Conservation (phyloP, 2,888 invertebrate species). For the Tortrix viridana region DNA sequence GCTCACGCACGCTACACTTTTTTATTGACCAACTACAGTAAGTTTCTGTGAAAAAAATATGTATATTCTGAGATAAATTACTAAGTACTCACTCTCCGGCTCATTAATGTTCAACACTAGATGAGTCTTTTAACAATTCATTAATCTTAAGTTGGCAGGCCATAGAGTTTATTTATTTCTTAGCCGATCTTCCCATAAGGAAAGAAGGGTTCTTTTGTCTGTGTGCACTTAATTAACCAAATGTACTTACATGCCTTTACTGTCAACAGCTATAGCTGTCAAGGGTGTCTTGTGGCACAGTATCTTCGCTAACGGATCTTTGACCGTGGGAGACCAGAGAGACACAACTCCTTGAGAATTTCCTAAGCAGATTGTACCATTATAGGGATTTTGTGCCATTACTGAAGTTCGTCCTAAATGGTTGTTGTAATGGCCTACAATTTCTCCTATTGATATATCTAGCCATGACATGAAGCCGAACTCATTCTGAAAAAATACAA, state of each 20-base stretch:
- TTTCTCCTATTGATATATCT: conserved; percentile 96
- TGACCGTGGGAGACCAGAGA: conserved; percentile 96
- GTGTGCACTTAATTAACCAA: neutral
- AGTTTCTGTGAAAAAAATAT: too few relatives aligned
- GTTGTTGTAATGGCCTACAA: conserved; percentile 91
- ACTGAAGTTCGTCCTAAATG: conserved; percentile 90
- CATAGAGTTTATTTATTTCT: too few relatives aligned
- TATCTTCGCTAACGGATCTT: conserved; percentile 94
- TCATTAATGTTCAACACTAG: too few relatives aligned
- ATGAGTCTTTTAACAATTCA: too few relatives aligned
- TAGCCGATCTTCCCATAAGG: too few relatives aligned
- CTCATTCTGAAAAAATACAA: conserved; percentile 81
- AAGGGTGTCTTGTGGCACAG: conserved; percentile 94
- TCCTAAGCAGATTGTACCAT: conserved; percentile 96
- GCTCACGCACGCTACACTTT: too few relatives aligned
- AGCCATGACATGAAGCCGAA: conserved; percentile 95
- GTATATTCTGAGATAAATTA: too few relatives aligned
- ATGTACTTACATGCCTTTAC: conserved; percentile 88
- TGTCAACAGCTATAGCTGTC: conserved; percentile 92
- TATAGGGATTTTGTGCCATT: conserved; percentile 97
- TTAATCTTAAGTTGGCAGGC: too few relatives aligned
- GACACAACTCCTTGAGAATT: conserved; percentile 96
- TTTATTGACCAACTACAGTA: too few relatives aligned
- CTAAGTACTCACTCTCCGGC: too few relatives aligned
- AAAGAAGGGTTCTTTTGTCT: neutral